phyloP scores from a whole-genome alignment of 1,140 invertebrate species.

The Eumaeus atala region DNA sequence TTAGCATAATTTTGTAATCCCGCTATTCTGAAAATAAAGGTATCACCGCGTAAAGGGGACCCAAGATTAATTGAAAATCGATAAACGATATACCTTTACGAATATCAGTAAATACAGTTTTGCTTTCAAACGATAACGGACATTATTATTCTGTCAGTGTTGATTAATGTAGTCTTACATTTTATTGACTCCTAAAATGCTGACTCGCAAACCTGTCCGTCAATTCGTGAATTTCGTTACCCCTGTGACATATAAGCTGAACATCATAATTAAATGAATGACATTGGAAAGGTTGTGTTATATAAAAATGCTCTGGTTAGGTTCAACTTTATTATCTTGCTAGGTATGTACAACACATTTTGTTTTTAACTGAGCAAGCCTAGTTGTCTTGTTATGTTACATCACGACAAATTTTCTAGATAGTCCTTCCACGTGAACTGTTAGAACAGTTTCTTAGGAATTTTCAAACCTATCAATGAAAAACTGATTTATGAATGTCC shows the following conservation, averaged over 20 bases:
- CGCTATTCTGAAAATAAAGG: conserved; percentile 37
- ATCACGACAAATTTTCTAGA: no score
- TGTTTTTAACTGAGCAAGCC: no score
- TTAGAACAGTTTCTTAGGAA: no score
- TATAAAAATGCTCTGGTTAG: no score
- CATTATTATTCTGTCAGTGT: conserved; percentile 27
- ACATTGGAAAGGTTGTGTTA: no score
- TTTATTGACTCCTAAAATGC: conserved; percentile 28
- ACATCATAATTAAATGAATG: no score
- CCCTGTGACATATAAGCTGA: conserved; percentile 13
- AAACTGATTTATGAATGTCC: no score
- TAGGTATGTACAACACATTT: no score
- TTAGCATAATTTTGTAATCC: conserved; percentile 17
- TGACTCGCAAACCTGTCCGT: conserved; percentile 29
- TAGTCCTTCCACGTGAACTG: no score
- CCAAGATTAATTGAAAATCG: conserved; percentile 69
- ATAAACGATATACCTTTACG: conserved; percentile 57
- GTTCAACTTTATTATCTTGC: no score
- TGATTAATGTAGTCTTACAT: conserved; percentile 29
- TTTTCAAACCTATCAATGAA: no score
- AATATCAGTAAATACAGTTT: conserved; percentile 54
- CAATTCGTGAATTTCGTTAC: conserved; percentile 14
- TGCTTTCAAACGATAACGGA: conserved; percentile 29
- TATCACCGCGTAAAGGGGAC: conserved; percentile 50
- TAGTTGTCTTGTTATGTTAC: no score